Percentiles rank a stretch among this genome's conserved stretches.
phyloP scores from a whole-genome alignment of 2,797 vertebrate genomes.

The Gastrophryne carolinensis region DNA sequence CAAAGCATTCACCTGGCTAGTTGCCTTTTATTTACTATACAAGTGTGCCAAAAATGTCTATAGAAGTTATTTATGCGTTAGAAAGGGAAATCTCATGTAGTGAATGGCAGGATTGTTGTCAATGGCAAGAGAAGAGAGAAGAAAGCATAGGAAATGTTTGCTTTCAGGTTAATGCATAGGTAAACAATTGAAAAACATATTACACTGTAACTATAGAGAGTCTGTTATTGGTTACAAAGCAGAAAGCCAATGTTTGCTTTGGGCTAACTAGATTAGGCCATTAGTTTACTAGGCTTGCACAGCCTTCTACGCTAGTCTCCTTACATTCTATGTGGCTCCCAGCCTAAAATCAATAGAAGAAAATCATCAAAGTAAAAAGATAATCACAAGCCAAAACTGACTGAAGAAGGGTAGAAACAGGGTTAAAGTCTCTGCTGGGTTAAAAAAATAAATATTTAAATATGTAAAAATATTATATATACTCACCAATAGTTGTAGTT shows the following conservation, averaged over 20 bases:
- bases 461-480: no score
- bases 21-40: background rate
- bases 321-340: no score
- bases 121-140: background rate
- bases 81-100: background rate
- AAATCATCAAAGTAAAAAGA: no score
- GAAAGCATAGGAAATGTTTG: constrained; percentile 26
- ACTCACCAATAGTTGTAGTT: no score
- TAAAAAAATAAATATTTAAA: no score
- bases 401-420: no score
- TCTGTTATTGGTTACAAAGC: constrained; percentile 45
- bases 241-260: constrained; percentile 31
- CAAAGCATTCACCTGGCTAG: background rate
- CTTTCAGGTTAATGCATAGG: constrained; percentile 28
- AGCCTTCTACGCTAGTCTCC: no score
- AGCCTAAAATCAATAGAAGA: no score
- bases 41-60: background rate
- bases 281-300: background rate
- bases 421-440: no score
- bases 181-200: constrained; percentile 27
- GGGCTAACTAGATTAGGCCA: constrained; percentile 19
- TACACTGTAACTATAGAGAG: constrained; percentile 44
- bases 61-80: background rate
- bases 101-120: background rate
- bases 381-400: no score